Percentiles rank a stretch among this genome's conserved stretches.
Conservation (phyloP, 1,140 invertebrate genomes). For the Phymorhynchus buccinoides region DNA sequence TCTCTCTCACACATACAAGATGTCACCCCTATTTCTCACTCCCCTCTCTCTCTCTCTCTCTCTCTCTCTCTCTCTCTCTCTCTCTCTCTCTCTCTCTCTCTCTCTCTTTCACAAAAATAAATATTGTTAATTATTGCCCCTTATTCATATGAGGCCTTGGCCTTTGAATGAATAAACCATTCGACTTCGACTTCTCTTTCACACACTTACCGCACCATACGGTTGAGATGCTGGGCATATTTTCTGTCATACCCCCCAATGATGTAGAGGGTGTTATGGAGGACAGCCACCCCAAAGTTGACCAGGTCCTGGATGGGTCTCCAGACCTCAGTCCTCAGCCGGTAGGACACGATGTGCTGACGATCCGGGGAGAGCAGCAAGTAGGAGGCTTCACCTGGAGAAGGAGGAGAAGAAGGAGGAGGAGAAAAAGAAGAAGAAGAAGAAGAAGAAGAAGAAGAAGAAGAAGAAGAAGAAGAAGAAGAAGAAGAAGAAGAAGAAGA, state of each 20-base stretch:
- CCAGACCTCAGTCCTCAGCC: slow-evolving; percentile 53
- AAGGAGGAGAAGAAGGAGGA: not conserved
- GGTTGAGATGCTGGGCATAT: slow-evolving; percentile 44
- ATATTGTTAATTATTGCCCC: no score
- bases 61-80: no score
- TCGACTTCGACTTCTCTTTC: no score
- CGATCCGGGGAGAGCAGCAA: slow-evolving; percentile 47
- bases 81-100: no score
- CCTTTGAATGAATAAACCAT: no score
- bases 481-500: not conserved
- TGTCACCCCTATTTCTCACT: no score
- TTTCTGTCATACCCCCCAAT: slow-evolving; percentile 57
- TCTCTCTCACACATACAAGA: no score
- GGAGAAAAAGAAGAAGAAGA: not conserved
- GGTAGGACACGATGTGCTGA: slow-evolving; percentile 44
- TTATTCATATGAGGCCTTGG: no score
- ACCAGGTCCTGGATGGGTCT: slow-evolving; percentile 47
- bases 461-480: not conserved
- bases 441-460: not conserved
- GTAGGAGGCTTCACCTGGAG: slow-evolving; percentile 53
- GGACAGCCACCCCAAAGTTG: slow-evolving; percentile 58
- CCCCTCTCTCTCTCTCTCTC: no score
- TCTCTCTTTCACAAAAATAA: no score
- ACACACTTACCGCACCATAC: slow-evolving; percentile 54
- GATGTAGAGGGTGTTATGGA: slow-evolving; percentile 55